Evolutionary conservation across 2,888 invertebrate genomes (phyloP), one percentile per base, ranked within the genome.

Genomic region (Lysandra bellargus): DNA sequence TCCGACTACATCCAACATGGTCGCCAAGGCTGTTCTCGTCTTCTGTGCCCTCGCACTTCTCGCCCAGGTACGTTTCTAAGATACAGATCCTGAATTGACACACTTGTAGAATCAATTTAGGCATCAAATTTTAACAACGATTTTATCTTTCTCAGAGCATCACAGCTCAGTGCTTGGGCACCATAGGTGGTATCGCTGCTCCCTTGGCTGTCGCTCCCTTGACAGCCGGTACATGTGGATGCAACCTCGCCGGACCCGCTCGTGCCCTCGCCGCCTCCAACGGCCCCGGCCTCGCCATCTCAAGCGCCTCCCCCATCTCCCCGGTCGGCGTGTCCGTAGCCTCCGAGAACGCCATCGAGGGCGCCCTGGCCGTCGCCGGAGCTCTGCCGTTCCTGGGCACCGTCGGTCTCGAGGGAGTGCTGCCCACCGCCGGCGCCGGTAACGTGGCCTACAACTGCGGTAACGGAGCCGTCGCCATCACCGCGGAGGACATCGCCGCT

Each of bases 301-400:
- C 86, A 77, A 87, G 88, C 76, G 75, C 81, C 57, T 86, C 86
- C 12, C 81, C 84, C 12, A 81, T 83, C 78, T 79, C 84, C 7
- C 84, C 83, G 44, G 82, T 57, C 49, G 85, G 86, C 23, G 78
- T 85, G 40, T 78, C 82, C 57, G 81, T 85, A 3, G 53, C 82
- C 3, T 86, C 87, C 79, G 86, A 86, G 17, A 88, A 87, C 78
- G 80, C 80, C 2, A 85, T 86, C 69, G 84, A 85, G 81, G 87
- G 87, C 0, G 79, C 83, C 9, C 78, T 87, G 6, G 75, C 80
- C 37, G 83, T 86, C 17, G 83, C 84, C 17, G 84, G 85, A n/a
- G 73, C 78, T 4, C 78, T 86, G 49, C 84, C 85, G 5, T 84
- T 86, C 83, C 73, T 84, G 49, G 84, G 85, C 14, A 82, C 85